phyloP scores from a whole-genome alignment of 2,888 invertebrate genomes.

The Thecophora atra region DNA sequence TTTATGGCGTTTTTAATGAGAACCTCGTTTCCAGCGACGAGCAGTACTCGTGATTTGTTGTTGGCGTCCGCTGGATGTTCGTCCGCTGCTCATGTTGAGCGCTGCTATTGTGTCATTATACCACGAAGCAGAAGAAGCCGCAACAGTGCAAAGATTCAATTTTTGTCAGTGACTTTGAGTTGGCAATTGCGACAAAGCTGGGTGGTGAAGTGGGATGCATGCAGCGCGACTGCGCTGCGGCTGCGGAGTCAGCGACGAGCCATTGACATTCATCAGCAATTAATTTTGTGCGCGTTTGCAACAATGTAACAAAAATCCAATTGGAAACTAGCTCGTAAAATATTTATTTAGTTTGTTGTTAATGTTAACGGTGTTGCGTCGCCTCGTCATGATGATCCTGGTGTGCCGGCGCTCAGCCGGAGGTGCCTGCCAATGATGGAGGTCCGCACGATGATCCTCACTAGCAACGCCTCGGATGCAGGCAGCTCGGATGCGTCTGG shows the following conservation, averaged over 20 bases:
- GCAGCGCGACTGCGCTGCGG: background rate
- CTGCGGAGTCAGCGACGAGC: constrained; percentile 13
- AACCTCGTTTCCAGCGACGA: constrained; percentile 51
- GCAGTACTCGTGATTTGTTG: constrained; percentile 46
- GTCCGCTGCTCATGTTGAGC: constrained; percentile 37
- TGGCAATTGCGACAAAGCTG: constrained; percentile 41
- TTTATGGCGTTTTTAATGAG: constrained; percentile 67
- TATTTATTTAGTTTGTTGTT: constrained; percentile 39
- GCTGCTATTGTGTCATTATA: constrained; percentile 32
- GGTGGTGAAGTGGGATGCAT: background rate
- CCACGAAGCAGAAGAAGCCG: constrained; percentile 47
- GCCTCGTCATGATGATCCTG: constrained; percentile 15
- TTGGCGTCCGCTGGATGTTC: constrained; percentile 41
- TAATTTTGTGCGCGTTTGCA: constrained; percentile 63
- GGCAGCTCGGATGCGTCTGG: background rate
- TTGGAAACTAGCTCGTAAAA: constrained; percentile 58
- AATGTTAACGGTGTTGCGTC: constrained; percentile 36
- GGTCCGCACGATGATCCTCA: constrained; percentile 19
- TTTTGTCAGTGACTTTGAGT: constrained; percentile 63
- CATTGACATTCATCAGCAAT: constrained; percentile 62
- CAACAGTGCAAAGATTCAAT: constrained; percentile 44
- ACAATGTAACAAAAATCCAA: constrained; percentile 59
- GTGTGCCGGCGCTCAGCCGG: constrained; percentile 3
- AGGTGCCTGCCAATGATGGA: constrained; percentile 38
- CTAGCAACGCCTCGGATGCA: constrained; percentile 7